A percentile compares a stretch with the other conserved stretches of the same genome.
Evolutionary conservation across 2,113 vertebrate genomes (phyloP).

Genomic region (Mus musculus): DNA sequence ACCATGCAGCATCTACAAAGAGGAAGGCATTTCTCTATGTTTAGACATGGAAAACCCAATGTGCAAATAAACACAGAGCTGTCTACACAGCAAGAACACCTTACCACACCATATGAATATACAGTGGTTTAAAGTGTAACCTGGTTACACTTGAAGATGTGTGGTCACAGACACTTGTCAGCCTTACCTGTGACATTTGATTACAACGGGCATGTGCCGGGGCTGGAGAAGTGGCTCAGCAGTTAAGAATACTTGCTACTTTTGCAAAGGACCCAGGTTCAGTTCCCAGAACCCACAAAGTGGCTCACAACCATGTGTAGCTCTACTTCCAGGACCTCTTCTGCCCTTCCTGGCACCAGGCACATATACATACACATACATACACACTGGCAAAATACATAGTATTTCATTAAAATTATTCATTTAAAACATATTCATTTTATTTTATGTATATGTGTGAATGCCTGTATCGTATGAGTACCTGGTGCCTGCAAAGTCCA

Average conservation of each 20-base stretch:
- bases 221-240: background rate
- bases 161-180: background rate
- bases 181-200: background rate
- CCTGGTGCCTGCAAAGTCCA: background rate
- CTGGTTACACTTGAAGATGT: background rate
- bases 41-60: background rate
- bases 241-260: background rate
- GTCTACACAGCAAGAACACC: background rate
- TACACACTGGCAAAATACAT: background rate
- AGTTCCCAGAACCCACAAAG: background rate
- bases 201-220: background rate
- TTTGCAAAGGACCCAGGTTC: background rate
- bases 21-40: background rate
- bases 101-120: too few relatives aligned
- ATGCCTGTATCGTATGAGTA: fast-evolving
- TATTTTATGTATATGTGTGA: background rate
- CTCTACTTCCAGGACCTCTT: background rate
- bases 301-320: background rate
- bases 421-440: background rate
- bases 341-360: background rate
- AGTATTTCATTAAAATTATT: conserved; percentile 2
- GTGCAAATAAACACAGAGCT: background rate
- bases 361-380: background rate
- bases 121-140: background rate
- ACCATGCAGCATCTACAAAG: fast-evolving